Evolutionary conservation across 1,140 invertebrate species (phyloP).

Genomic region (Lerema accius): DNA sequence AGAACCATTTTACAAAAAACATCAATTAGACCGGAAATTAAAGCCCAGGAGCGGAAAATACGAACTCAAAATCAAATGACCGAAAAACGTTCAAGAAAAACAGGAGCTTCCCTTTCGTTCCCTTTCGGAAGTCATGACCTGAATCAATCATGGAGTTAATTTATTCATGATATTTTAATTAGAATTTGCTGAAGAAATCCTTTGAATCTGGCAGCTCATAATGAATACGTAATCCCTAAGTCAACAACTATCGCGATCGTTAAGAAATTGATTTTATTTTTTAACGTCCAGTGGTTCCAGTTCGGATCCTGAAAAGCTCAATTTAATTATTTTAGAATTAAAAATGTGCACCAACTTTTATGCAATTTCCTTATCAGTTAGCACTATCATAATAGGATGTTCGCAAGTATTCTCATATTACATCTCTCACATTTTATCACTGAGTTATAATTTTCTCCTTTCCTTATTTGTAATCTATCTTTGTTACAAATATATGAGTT

Average conservation of each 20-base stretch:
- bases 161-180: conserved; percentile 35
- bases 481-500: neutral
- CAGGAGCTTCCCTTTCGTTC: conserved; percentile 5
- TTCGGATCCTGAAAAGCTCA: too few species aligned
- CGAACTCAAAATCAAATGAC: conserved; percentile 1
- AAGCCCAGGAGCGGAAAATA: neutral
- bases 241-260: too few species aligned
- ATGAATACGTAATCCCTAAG: conserved; percentile 18
- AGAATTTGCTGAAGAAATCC: conserved; percentile 19
- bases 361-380: too few species aligned
- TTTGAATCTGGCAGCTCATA: conserved; percentile 26
- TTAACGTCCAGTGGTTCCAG: too few species aligned
- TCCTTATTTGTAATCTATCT: too few species aligned
- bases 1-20: neutral
- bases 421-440: too few species aligned
- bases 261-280: too few species aligned
- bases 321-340: too few species aligned
- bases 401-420: too few species aligned
- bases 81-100: conserved; percentile 12
- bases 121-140: conserved; percentile 24
- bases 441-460: too few species aligned
- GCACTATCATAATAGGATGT: too few species aligned
- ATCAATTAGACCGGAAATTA: conserved; percentile 5
- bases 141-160: conserved; percentile 32
- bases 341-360: too few species aligned